Percentiles rank a stretch among this genome's conserved stretches.
These are phyloP conservation scores for Quadroppia sp. DNA, from an alignment of 2,888 invertebrate genomes.

Conservation along the genomic window DNA sequence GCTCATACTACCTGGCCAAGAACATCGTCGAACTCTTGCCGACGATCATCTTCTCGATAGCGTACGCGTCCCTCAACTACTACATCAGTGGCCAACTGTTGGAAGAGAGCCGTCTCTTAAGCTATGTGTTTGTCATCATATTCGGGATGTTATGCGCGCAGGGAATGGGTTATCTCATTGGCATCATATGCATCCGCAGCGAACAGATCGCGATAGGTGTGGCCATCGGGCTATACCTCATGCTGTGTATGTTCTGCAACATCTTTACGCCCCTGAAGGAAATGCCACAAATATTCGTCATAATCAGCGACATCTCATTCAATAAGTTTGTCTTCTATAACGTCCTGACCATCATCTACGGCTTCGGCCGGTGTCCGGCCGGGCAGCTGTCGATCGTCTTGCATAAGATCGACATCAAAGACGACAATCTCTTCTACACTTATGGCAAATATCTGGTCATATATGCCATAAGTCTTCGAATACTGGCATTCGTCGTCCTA, in stretches of 20 bases:
- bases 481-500: constrained; percentile 9
- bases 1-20: constrained; percentile 24
- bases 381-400: constrained; percentile 15
- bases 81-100: constrained; percentile 13
- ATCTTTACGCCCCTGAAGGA: constrained; percentile 26
- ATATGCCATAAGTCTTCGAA: constrained; percentile 20
- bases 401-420: constrained; percentile 2
- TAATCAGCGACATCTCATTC: constrained; percentile 30
- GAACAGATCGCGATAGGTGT: constrained; percentile 31
- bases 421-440: not conserved
- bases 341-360: constrained; percentile 13
- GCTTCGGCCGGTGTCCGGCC: constrained; percentile 8
- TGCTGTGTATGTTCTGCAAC: constrained; percentile 31
- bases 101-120: not conserved
- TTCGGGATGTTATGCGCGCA: constrained; percentile 26
- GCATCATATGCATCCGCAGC: constrained; percentile 15
- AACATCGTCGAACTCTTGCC: constrained; percentile 20
- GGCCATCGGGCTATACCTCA: constrained; percentile 20
- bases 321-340: constrained; percentile 26
- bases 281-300: constrained; percentile 28
- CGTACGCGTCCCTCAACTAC: constrained; percentile 19
- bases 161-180: constrained; percentile 23
- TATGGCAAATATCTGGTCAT: constrained; percentile 27
- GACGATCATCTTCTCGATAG: not conserved
- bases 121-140: not conserved